Base-by-base conservation (phyloP, 2,113 vertebrate genomes). In the Girardinichthys multiradiatus region DNA sequence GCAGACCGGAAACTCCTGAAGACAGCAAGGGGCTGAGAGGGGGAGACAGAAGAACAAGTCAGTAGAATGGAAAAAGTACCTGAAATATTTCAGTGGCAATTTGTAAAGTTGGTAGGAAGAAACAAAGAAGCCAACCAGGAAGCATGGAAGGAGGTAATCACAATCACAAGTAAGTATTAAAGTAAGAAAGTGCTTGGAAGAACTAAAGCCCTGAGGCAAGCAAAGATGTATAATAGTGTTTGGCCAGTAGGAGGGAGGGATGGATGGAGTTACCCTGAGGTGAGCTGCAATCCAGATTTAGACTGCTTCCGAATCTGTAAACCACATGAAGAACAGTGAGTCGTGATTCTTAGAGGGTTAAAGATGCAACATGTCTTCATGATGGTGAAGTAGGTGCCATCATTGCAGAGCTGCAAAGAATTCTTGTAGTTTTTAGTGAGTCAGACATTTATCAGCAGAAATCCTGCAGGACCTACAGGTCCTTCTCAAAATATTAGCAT, bases 261-360 rank as follows among this genome's bases (percentile, higher is more conserved):
- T 14, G 37, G n/a, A 26, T 7, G 15, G 64, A 48, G 15, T 76
- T 64, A 88, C 88, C 81, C 33, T 59, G 77, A 72, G 62, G 29
- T 42, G 57, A 19, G 62, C 57, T 45, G 4, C 21, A 26, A 24
- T 80, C 63, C 3, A 54, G 45, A 39, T 6, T 70, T 37, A 33
- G 26, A 9, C 19, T 66, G 70, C 24, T 79, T 39, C 31, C 58
- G 21, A 64, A 37, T 68, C 80, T 83, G 68, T 13, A 54, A 80
- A 51, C 15, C 54, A 31, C 9, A 59, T 14, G 21, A 64, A 63
- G 28, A 63, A 39, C 27, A 61, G 35, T 15, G 12, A 68, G 9
- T 27, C 24, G 19, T 14, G 68, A 61, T 39, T 27, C 24, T 63
- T 45, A 67, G 8, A 45, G 15, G 6, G 15, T 17, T 17, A 45